phyloP scores from a whole-genome alignment of 2,797 vertebrate genomes.

The Helicolenus hilgendorfi region DNA sequence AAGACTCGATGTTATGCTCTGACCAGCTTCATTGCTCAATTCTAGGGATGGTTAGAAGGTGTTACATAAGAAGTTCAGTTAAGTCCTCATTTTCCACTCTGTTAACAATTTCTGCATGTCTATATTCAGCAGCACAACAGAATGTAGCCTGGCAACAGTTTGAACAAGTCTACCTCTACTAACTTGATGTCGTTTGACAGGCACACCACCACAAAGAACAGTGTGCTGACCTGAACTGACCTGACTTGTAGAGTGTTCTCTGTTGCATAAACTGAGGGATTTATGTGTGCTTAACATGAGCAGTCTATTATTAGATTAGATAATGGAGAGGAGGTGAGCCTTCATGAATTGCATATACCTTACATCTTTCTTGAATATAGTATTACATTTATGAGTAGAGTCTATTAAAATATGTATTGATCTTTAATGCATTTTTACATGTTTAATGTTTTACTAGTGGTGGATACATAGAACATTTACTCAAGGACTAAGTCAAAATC shows the following conservation, averaged over 20 bases:
- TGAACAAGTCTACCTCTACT: background rate
- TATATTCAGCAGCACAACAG: background rate
- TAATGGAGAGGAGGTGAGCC: background rate
- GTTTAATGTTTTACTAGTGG: background rate
- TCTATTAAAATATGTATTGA: background rate
- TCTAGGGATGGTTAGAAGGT: background rate
- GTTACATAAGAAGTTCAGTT: slow-evolving; percentile 17
- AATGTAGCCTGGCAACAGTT: slow-evolving; percentile 10
- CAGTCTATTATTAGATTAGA: background rate
- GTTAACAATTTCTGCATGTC: background rate
- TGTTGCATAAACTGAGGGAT: background rate
- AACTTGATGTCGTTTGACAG: slow-evolving; percentile 17
- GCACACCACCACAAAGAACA: slow-evolving; percentile 5
- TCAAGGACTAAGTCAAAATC: background rate
- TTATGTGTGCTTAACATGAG: background rate
- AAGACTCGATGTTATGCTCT: background rate
- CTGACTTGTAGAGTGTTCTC: background rate
- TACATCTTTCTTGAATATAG: background rate
- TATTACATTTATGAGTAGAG: background rate
- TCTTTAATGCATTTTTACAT: background rate
- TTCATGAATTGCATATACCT: background rate
- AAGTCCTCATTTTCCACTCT: background rate
- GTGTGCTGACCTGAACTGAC: background rate
- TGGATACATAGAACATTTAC: background rate
- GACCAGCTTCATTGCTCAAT: background rate